Evolutionary conservation across 2,888 invertebrate species (phyloP).

Genomic region (Cryptocephalus moraei): DNA sequence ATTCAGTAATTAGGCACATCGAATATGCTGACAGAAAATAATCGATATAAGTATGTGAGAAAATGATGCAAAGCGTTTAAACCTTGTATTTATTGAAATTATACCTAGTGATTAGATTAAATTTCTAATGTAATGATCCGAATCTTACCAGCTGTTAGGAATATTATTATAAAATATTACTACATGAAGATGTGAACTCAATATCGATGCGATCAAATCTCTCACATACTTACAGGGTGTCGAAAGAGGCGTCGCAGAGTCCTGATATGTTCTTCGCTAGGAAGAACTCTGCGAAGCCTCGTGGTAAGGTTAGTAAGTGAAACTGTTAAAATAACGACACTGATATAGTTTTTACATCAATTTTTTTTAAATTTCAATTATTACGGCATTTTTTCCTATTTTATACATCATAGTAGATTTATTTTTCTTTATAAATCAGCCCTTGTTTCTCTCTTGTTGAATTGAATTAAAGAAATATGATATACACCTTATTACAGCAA

Average conservation of each 20-base stretch:
- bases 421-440: slow-evolving; percentile 32
- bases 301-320: slow-evolving; percentile 11
- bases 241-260: too few species aligned
- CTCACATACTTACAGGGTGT: too few species aligned
- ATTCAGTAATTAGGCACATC: too few species aligned
- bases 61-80: too few species aligned
- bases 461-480: slow-evolving; percentile 34
- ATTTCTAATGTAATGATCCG: background rate
- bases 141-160: background rate
- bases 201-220: too few species aligned
- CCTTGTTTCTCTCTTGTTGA: slow-evolving; percentile 37
- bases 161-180: background rate
- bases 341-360: slow-evolving; percentile 18
- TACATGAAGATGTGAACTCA: too few species aligned
- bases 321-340: slow-evolving; percentile 13
- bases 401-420: slow-evolving; percentile 8
- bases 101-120: too few species aligned
- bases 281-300: background rate
- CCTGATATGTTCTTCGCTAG: too few species aligned
- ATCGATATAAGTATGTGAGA: too few species aligned
- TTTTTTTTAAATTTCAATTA: slow-evolving; percentile 19
- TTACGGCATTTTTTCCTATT: slow-evolving; percentile 28
- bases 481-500: slow-evolving; percentile 22
- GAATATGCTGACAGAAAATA: too few species aligned
- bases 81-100: too few species aligned